Evolutionary conservation across 2,888 invertebrate genomes (phyloP), one percentile per base, ranked within the genome.

Genomic region (Salpingus planirostris): DNA sequence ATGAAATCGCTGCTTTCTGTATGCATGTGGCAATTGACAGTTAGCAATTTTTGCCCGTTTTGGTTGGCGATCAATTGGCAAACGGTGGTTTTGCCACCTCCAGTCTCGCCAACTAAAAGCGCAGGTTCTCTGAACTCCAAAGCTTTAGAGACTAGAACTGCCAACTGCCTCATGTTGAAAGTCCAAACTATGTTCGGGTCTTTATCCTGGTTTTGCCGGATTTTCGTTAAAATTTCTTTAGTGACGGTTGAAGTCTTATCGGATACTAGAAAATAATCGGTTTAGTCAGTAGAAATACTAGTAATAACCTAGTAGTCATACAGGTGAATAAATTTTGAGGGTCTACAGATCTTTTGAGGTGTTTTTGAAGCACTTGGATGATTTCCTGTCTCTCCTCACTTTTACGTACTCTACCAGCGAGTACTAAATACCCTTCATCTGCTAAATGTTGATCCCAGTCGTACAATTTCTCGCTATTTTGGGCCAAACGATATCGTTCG

Each of bases 1-100:
- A 99, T 70, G 58, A 98, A 97, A 63, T 99, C 98, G 0, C 96
- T 84, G 45, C 95, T 91, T 65, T 99, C 99, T 1, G 96, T 93
- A 56, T 98, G 91, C 84, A 97, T 90, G 56, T 99, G 98, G 65
- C 98, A 99, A 65, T 97, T 99, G 2, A 97, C 78, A 21, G 87
- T 79, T 31, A 81, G 70, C 21, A 97, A 68, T 31, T 76, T 65
- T 31, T 78, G 78, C 1, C 69, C 62, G 38, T 71, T 75, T 30
- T 85, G 68, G 14, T 76, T 71, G 3, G 93, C 83, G 29, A 90
- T 71, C 11, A 95, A 69, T 67, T 97, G 91, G 50, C 93, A 95
- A 3, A 96, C 76, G 0, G 95, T 95, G 0, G 97, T 97, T 70
- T 97, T 97, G 0, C 97, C 97, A 57, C 95, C 91, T 0, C 95